Percentiles rank a stretch among this genome's conserved stretches.
These are phyloP conservation scores for Notothenia rossii DNA, from an alignment of 2,113 vertebrate genomes.

Conservation along the genomic window DNA sequence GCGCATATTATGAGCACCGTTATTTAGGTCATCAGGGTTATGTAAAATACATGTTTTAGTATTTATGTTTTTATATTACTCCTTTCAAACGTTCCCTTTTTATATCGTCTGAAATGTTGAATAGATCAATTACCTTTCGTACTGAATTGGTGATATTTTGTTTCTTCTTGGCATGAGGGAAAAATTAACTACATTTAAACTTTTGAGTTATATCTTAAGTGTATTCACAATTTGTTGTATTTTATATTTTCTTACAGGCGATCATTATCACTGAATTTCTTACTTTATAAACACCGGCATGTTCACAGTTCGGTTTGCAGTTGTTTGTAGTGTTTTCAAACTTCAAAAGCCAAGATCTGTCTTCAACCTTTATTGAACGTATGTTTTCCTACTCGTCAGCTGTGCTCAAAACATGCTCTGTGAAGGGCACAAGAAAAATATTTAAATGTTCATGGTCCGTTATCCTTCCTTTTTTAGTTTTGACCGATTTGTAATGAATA, in stretches of 20 bases:
- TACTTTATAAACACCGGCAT: not conserved
- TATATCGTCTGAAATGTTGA: too few relatives aligned
- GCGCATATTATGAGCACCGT: too few relatives aligned
- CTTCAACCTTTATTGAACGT: not conserved
- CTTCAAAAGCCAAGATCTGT: not conserved
- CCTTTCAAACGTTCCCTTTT: too few relatives aligned
- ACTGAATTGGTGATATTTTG: too few relatives aligned
- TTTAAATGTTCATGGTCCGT: not conserved
- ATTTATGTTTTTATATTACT: too few relatives aligned
- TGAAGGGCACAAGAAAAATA: not conserved
- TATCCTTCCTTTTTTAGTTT: not conserved
- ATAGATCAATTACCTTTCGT: too few relatives aligned
- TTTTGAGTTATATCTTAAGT: not conserved
- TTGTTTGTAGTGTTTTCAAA: not conserved
- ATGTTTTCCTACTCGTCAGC: not conserved
- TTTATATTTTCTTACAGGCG: not conserved
- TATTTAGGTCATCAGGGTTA: too few relatives aligned
- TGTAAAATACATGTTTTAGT: too few relatives aligned
- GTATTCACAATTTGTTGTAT: not conserved
- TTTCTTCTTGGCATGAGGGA: too few relatives aligned
- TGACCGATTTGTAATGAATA: not conserved
- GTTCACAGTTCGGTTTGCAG: not conserved
- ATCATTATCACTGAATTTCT: not conserved
- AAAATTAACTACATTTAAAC: not conserved
- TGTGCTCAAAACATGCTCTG: not conserved